These are phyloP conservation scores for Dendropsophus ebraccatus DNA, from an alignment of 2,113 vertebrate genomes.

Conservation along the genomic window DNA sequence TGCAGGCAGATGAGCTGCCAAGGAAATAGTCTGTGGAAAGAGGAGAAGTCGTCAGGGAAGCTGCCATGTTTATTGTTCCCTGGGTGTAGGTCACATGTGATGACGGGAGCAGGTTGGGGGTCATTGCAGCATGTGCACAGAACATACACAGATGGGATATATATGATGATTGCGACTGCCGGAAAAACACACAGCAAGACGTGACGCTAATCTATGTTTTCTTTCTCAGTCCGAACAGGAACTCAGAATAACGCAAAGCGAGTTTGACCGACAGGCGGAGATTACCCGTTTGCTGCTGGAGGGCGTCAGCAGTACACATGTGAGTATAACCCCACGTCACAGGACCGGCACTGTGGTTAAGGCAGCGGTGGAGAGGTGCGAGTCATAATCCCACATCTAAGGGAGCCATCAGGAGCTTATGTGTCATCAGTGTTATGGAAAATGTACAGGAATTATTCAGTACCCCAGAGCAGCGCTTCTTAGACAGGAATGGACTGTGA, in stretches of 20 bases:
- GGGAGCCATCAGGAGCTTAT: no score
- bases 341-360: neutral
- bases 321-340: constrained; percentile 68
- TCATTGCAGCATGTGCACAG: neutral
- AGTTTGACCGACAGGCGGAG: constrained; percentile 97
- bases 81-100: neutral
- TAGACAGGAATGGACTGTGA: no score
- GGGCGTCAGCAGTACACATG: constrained; percentile 96
- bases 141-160: neutral
- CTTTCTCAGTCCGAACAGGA: constrained; percentile 88
- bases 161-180: neutral
- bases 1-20: no score
- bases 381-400: no score
- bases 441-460: no score
- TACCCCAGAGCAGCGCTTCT: no score
- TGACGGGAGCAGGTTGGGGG: no score
- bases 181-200: neutral
- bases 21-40: neutral
- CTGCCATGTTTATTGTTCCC: neutral
- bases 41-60: neutral
- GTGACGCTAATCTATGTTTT: neutral
- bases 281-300: constrained; percentile 95
- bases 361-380: no score
- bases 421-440: no score
- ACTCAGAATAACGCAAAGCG: constrained; percentile 93